Base-by-base conservation (phyloP, 1,140 invertebrate genomes). In the Palaemon carinicauda region DNA sequence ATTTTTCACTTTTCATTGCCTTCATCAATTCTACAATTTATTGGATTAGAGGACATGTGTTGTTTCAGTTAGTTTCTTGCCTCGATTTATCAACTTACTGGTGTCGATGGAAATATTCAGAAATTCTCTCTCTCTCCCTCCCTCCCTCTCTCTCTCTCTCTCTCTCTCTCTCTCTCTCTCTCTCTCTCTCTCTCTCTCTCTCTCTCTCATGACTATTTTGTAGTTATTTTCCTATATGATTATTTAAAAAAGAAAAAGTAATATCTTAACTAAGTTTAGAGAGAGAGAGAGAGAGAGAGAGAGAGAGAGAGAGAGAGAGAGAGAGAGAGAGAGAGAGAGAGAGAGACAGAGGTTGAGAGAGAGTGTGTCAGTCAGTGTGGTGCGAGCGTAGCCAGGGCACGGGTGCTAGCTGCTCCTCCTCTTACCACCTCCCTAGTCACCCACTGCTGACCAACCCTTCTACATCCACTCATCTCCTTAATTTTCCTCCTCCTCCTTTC, bases 321-420 rank as follows among this genome's bases (percentile, higher is more conserved):
- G 80, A 31, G 80, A 81, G 79, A 81, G 79, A 65, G 79, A 81
- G 79, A 60, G 56, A 31, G 19, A 27, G 15, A 15, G 77, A 14
- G n/a, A 15, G 77, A n/a, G 41, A 50, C 2, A 33, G 52, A 29
- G 52, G 52, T n/a, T 21, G 53, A 80, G 78, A 54, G 78, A 21
- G 78, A 56, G 79, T 21, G 14, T 29, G 60, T 82, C n/a, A n/a
- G 56, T 69, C 33, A 60, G 79, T 56, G 15, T 19, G n/a, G 31
- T 33, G 29, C 53, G 52, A 56, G 52, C 27, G 56, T 27, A 81
- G 79, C 52, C 52, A 41, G 56, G 60, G 56, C 27, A 50, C 54
- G 65, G 56, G 24, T 75, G 19, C 24, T n/a, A 41, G 21, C 29
- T 33, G 24, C 73, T 33, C 29, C 29, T 75, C 60, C 12, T 53